Evolutionary conservation across 2,888 invertebrate genomes (phyloP), one percentile per base, ranked within the genome.

Genomic region (Oscheius sp.): DNA sequence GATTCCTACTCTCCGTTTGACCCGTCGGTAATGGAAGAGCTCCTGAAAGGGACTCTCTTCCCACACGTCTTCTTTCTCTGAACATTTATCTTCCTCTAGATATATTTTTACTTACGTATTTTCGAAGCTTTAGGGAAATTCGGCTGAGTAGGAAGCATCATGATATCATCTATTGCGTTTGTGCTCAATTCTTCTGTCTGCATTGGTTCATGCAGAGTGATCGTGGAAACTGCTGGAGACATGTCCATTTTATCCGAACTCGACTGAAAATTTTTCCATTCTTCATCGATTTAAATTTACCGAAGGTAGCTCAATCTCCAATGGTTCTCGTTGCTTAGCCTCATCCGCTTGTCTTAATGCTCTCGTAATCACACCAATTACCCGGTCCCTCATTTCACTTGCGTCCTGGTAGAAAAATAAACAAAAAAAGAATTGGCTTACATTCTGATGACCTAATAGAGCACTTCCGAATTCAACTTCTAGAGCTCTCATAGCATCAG

Each of bases 31-130:
- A 41, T 59, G 59, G 17, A 59, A 59, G 2, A 59, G 14, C 3
- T 59, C 41, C 26, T 26, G 38, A n/a, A 59, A 59, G 20, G 59
- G 59, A 59, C 59, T 59, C 28, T 59, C 59, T 4, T 12, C 24
- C 59, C 59, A 59, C 20, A 54, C 54, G 17, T 32, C 33, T 54
- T 54, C 54, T 32, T 33, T 54, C 6, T 32, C 33, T 54, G 33
- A 51, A 51, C 12, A 41, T n/a, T n/a, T n/a, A n/a, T n/a, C n/a
- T n/a, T n/a, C n/a, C n/a, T n/a, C n/a, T n/a, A n/a, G n/a, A n/a
- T n/a, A n/a, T n/a, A n/a, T n/a, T n/a, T n/a, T n/a, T n/a, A n/a
- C n/a, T n/a, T n/a, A n/a, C n/a, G n/a, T n/a, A n/a, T n/a, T n/a
- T n/a, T n/a, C n/a, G n/a, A n/a, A n/a, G n/a, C n/a, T n/a, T n/a